Evolutionary conservation across 1,140 invertebrate genomes (phyloP).

Genomic region (Pseudachorutes palmiensis): DNA sequence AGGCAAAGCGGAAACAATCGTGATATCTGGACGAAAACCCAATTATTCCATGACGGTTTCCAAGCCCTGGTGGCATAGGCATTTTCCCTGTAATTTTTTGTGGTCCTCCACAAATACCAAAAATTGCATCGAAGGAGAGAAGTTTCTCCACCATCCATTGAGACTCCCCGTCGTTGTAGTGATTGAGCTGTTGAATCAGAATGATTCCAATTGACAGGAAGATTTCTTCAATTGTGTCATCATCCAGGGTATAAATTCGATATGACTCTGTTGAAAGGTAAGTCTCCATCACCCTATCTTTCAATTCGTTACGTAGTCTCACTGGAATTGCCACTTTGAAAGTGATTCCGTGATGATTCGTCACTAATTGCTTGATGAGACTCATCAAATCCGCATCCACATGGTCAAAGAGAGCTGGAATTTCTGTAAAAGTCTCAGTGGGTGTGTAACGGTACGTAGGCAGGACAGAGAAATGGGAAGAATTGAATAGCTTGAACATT

Average conservation of each 20-base stretch:
- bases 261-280: neutral
- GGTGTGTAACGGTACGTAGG: neutral
- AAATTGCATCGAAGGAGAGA: neutral
- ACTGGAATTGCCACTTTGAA: neutral
- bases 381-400: neutral
- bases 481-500: neutral
- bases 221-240: neutral
- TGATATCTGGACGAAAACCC: neutral
- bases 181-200: neutral
- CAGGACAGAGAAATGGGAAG: neutral
- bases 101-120: neutral
- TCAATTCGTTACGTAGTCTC: neutral
- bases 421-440: neutral
- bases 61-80: neutral
- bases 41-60: neutral
- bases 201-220: neutral
- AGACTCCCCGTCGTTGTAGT: neutral
- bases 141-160: neutral
- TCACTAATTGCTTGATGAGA: neutral
- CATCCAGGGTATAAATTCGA: neutral
- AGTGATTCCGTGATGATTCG: neutral
- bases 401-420: neutral
- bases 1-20: neutral
- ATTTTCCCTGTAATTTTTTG: neutral
- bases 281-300: neutral